phyloP scores from a whole-genome alignment of 2,113 vertebrate species.

The Pristiophorus japonicus region DNA sequence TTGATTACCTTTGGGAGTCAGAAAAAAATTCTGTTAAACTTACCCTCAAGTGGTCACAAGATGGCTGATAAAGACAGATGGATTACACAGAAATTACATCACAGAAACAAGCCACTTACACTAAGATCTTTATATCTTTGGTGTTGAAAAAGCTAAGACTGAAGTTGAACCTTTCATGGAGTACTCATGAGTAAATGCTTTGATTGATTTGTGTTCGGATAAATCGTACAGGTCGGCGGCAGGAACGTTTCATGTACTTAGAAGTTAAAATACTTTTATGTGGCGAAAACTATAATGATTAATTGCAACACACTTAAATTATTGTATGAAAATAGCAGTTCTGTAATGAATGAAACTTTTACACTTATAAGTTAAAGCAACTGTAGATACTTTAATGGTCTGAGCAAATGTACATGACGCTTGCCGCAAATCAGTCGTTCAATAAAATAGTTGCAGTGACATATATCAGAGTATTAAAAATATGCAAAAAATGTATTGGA shows the following conservation, averaged over 20 bases:
- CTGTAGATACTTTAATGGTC: slow-evolving; percentile 4
- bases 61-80: neutral
- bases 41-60: neutral
- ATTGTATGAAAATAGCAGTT: too few relatives aligned
- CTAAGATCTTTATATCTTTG: neutral
- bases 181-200: neutral
- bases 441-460: neutral
- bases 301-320: too few relatives aligned
- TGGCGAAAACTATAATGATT: neutral
- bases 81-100: neutral
- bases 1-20: neutral
- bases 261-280: neutral
- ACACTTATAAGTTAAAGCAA: neutral
- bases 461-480: neutral
- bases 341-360: neutral
- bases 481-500: neutral
- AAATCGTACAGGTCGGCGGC: too few relatives aligned
- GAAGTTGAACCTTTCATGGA: neutral
- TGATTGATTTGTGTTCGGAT: neutral
- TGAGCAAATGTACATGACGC: neutral
- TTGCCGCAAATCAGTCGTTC: neutral
- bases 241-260: too few relatives aligned
- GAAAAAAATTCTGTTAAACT: neutral
- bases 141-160: too few relatives aligned
- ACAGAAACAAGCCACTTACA: neutral